Percentiles rank a stretch among this genome's conserved stretches.
Conservation (phyloP, 1,140 invertebrate genomes). For the Telenomus remus region DNA sequence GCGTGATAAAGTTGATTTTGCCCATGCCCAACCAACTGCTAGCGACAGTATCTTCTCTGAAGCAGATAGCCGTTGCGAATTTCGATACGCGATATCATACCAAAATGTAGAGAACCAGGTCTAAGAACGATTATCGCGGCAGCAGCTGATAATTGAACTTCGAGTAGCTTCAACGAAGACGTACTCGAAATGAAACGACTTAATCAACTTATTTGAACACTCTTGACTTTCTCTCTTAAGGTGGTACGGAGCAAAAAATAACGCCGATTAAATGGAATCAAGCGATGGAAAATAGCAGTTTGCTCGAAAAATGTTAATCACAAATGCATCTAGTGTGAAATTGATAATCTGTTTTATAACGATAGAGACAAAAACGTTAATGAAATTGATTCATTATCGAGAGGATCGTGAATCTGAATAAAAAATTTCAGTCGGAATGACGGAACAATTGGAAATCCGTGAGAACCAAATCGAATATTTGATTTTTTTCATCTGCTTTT, state of each 20-base stretch:
- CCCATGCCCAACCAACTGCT: constrained; percentile 35
- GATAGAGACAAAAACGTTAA: no score
- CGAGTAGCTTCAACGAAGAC: constrained; percentile 24
- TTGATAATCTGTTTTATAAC: no score
- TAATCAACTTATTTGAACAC: constrained; percentile 27
- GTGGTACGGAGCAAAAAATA: constrained; percentile 6
- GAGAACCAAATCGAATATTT: no score
- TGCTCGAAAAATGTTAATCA: constrained; percentile 7
- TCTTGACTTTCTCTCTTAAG: constrained; percentile 23
- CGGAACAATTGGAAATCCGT: no score
- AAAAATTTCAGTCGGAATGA: no score
- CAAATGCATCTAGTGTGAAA: no score
- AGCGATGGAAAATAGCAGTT: constrained; percentile 10
- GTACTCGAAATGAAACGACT: constrained; percentile 27
- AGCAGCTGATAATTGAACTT: constrained; percentile 49
- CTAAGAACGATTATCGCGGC: constrained; percentile 38
- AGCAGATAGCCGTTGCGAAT: constrained; percentile 31
- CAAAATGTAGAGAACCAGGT: constrained; percentile 4
- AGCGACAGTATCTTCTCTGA: constrained; percentile 37
- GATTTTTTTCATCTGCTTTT: no score
- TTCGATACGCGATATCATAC: constrained; percentile 40
- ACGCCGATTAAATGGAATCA: constrained; percentile 10
- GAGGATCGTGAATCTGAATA: no score
- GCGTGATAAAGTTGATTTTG: constrained; percentile 54
- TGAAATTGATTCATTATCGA: no score